Evolutionary conservation across 1,140 invertebrate species (phyloP).

Genomic region (Anoplolepis gracilipes): DNA sequence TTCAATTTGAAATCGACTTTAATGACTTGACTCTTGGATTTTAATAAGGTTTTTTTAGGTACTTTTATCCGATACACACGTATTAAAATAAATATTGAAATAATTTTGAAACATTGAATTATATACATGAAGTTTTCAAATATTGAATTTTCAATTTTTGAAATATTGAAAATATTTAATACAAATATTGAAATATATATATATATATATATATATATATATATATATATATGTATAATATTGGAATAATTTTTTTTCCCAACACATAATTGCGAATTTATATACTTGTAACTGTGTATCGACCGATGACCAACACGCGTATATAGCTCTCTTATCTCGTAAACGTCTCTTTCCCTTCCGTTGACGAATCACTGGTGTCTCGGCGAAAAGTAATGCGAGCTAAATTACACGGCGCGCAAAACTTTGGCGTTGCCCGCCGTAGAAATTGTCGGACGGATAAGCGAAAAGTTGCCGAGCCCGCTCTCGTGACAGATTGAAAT

Average conservation of each 20-base stretch:
- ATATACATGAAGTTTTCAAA: too few relatives aligned
- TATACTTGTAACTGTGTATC: background rate
- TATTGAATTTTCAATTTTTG: too few relatives aligned
- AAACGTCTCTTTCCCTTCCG: background rate
- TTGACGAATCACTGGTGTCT: constrained; percentile 35
- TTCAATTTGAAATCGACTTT: background rate
- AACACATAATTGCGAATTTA: background rate
- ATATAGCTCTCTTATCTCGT: constrained; percentile 16
- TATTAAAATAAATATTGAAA: background rate
- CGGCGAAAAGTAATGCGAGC: constrained; percentile 41
- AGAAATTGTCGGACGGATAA: constrained; percentile 57
- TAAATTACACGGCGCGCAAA: constrained; percentile 49
- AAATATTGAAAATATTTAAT: too few relatives aligned
- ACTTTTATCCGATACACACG: background rate
- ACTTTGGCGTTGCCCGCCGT: constrained; percentile 26
- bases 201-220: too few relatives aligned
- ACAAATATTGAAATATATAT: too few relatives aligned
- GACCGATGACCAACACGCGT: background rate
- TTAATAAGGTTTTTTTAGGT: background rate
- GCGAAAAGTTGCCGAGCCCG: constrained; percentile 59
- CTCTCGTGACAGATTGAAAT: constrained; percentile 71
- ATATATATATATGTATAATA: too few relatives aligned
- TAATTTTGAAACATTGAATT: too few relatives aligned
- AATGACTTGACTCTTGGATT: background rate
- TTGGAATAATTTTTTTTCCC: background rate